Conservation (phyloP, 1,140 invertebrate species). For the Achroia grisella region DNA sequence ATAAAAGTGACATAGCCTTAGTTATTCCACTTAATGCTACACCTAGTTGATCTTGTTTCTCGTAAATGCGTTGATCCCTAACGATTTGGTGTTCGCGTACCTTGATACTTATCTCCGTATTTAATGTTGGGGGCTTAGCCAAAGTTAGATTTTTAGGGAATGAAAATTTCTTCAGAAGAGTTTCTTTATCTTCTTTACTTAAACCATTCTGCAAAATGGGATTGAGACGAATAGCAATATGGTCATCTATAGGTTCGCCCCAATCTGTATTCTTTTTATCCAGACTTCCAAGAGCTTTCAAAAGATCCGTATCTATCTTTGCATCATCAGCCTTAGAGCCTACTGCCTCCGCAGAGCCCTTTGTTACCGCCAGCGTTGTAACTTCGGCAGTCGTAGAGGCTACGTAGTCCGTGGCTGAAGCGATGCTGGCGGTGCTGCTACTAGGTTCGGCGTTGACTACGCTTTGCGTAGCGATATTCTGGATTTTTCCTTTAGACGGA, state of each 20-base stretch:
- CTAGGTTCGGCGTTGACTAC: too few species aligned
- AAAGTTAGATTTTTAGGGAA: constrained; percentile 11
- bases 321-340: too few species aligned
- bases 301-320: neutral
- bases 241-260: neutral
- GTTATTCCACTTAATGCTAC: neutral
- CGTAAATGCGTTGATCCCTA: constrained; percentile 5
- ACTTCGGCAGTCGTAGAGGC: too few species aligned
- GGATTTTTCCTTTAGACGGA: too few species aligned
- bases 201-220: constrained; percentile 5
- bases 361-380: too few species aligned
- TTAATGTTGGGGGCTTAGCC: constrained; percentile 5
- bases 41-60: constrained; percentile 11
- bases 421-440: too few species aligned
- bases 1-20: constrained; percentile 5
- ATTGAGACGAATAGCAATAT: constrained; percentile 6
- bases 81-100: neutral
- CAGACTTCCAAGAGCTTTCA: neutral
- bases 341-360: too few species aligned
- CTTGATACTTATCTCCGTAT: constrained; percentile 8
- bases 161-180: constrained; percentile 9
- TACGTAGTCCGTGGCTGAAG: too few species aligned
- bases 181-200: constrained; percentile 7
- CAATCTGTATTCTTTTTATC: neutral
- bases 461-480: too few species aligned